Percentiles rank a stretch among this genome's conserved stretches.
These are phyloP conservation scores for Takifugu bimaculatus DNA, from an alignment of 2,113 vertebrate species.

Conservation along the genomic window DNA sequence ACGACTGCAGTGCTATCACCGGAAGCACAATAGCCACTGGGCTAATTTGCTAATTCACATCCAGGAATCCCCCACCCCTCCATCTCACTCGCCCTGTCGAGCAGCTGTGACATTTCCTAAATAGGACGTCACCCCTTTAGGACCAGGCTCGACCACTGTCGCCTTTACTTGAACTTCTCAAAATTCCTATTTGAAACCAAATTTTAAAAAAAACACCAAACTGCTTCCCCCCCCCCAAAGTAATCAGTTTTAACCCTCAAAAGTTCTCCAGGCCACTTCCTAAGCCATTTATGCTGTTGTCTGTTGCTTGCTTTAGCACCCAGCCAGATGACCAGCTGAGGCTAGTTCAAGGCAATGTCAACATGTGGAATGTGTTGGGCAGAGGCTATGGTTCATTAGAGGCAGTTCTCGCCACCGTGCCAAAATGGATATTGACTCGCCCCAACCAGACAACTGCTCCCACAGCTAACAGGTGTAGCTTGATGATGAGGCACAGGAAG, in stretches of 20 bases:
- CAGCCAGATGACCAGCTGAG: slow-evolving; percentile 48
- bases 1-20: slow-evolving; percentile 81
- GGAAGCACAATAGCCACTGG: slow-evolving; percentile 43
- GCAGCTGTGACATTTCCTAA: slow-evolving; percentile 73
- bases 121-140: slow-evolving; percentile 70
- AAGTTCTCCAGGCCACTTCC: slow-evolving; percentile 8
- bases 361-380: slow-evolving; percentile 77
- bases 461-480: slow-evolving; percentile 63
- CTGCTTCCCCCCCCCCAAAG: slow-evolving; percentile 40
- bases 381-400: slow-evolving; percentile 76
- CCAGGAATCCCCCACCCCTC: slow-evolving; percentile 71
- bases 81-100: slow-evolving; percentile 56
- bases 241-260: slow-evolving; percentile 30
- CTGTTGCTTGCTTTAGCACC: slow-evolving; percentile 39
- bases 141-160: slow-evolving; percentile 50
- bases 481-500: slow-evolving; percentile 23
- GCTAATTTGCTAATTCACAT: slow-evolving; percentile 46
- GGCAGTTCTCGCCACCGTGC: slow-evolving; percentile 68
- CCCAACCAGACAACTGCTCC: slow-evolving; percentile 41
- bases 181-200: slow-evolving; percentile 55
- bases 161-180: slow-evolving; percentile 33
- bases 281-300: slow-evolving; percentile 44
- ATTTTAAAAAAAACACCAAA: slow-evolving; percentile 45
- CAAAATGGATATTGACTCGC: slow-evolving; percentile 66
- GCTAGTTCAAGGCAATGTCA: slow-evolving; percentile 54